Evolutionary conservation across 2,888 invertebrate species (phyloP), one percentile per base, ranked within the genome.

Genomic region (Cheilosia variabilis): DNA sequence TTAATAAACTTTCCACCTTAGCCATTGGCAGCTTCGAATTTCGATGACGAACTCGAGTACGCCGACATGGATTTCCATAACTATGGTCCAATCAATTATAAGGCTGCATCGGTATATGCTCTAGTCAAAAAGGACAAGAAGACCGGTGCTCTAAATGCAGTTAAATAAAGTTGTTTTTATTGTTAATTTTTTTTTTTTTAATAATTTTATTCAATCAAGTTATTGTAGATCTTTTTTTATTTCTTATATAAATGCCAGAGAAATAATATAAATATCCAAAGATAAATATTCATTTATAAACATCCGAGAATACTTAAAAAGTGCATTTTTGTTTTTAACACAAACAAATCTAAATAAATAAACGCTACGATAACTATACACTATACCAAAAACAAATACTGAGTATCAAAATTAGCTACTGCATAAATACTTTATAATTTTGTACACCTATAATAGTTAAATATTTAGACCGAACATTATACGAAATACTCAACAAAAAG

Each of bases 1-100:
- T 10, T 41, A 58, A 60, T 37, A 1, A 53, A 52, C 34, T 41
- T 19, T 60, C 17, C 6, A 9, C 37, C 58, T 57, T 94, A 97
- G 97, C 96, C 97, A 88, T 95, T 95, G 93, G 94, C 94, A 92
- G 95, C 96, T 88, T 95, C 96, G 57, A 89, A 88, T 86, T 92
- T 92, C 87, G 91, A 90, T 86, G 92, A 92, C 92, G 97, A 97
- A 93, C 94, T 97, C 92, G 96, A 96, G 90, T 97, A 97, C 93
- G 97, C 97, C 83, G 97, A 97, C 92, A 96, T 97, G 89, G 97
- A 97, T 92, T 95, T 97, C 92, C 95, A 96, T 91, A 96, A 96
- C 89, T 97, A 97, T 92, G 97, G 97, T 88, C 97, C 97, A 60
- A 97, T 97, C 91, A 96, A 97, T 93, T 97, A 97, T 93, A 97